Evolutionary conservation across 2,888 invertebrate species (phyloP).

Genomic region (Thera obeliscata): DNA sequence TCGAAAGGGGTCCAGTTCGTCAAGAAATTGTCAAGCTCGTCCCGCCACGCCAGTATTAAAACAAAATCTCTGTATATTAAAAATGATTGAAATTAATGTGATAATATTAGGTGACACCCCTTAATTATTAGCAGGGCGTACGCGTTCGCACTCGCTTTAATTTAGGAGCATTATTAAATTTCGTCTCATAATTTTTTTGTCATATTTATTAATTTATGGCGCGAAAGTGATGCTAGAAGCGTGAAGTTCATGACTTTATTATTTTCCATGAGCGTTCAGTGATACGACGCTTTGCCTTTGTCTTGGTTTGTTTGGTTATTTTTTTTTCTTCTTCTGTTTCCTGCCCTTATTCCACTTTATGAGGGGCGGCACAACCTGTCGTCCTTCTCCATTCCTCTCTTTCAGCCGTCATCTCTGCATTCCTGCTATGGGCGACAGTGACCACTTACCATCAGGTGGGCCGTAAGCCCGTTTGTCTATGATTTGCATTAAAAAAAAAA

Average conservation of each 20-base stretch:
- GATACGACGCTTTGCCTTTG: not conserved
- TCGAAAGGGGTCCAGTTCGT: too few relatives aligned
- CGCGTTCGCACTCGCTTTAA: conserved; percentile 37
- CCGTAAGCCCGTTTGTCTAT: too few relatives aligned
- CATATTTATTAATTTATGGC: conserved; percentile 39
- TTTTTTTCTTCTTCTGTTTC: too few relatives aligned
- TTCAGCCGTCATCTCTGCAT: too few relatives aligned
- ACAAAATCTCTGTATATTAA: not conserved
- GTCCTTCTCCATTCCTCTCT: too few relatives aligned
- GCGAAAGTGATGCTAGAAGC: conserved; percentile 19
- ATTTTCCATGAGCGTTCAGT: not conserved
- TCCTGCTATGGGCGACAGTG: too few relatives aligned
- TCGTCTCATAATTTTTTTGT: conserved; percentile 38
- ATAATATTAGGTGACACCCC: conserved; percentile 41
- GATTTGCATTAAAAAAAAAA: too few relatives aligned
- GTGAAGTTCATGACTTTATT: conserved; percentile 11
- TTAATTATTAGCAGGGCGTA: conserved; percentile 51
- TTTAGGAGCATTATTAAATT: conserved; percentile 36
- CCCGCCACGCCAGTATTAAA: not conserved
- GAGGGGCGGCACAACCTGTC: too few relatives aligned
- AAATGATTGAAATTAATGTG: conserved; percentile 3
- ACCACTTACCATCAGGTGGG: too few relatives aligned
- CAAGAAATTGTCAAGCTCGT: not conserved
- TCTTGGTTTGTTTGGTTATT: not conserved
- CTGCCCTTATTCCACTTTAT: too few relatives aligned